A percentile compares a stretch with the other conserved stretches of the same genome.
Evolutionary conservation across 2,113 vertebrate genomes (phyloP).

Genomic region (Polypterus senegalus): DNA sequence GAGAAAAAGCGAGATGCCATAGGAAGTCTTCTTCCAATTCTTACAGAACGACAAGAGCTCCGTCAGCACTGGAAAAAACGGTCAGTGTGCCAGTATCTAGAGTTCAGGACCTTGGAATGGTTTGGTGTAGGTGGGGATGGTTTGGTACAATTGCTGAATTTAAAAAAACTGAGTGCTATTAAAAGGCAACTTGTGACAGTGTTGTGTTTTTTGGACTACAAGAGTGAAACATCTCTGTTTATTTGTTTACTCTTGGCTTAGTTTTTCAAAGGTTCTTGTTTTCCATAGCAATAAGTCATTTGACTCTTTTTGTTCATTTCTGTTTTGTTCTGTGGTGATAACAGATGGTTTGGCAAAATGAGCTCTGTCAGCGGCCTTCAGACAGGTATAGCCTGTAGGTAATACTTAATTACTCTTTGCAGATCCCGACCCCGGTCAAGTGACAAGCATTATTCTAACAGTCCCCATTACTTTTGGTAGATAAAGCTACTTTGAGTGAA

Average conservation of each 20-base stretch:
- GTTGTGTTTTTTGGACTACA: too few relatives aligned
- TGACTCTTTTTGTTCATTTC: too few relatives aligned
- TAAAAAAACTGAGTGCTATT: too few relatives aligned
- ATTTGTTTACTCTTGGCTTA: too few relatives aligned
- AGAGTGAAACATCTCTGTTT: too few relatives aligned
- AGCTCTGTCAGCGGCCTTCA: conserved; percentile 37
- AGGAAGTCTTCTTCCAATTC: conserved; percentile 54
- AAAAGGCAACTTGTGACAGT: too few relatives aligned
- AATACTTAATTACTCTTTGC: conserved; percentile 33
- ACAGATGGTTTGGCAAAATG: conserved; percentile 4
- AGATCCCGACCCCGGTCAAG: conserved; percentile 33
- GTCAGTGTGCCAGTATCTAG: conserved; percentile 42
- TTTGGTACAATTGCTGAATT: too few relatives aligned
- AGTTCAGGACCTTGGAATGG: too few relatives aligned
- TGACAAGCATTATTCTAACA: conserved; percentile 28
- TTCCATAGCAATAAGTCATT: too few relatives aligned
- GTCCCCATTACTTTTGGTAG: conserved; percentile 27
- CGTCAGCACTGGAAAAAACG: conserved; percentile 80
- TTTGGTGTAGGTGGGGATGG: too few relatives aligned
- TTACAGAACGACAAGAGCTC: conserved; percentile 71
- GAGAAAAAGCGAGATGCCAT: conserved; percentile 60
- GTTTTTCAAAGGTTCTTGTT: background rate
- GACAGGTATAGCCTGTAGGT: conserved; percentile 41
- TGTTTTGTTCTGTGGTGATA: background rate
- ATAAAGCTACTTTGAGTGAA: conserved; percentile 31